A percentile compares a stretch with the other conserved stretches of the same genome.
Conservation (phyloP, 2,797 vertebrate species). For the Sebastes iracundus region DNA sequence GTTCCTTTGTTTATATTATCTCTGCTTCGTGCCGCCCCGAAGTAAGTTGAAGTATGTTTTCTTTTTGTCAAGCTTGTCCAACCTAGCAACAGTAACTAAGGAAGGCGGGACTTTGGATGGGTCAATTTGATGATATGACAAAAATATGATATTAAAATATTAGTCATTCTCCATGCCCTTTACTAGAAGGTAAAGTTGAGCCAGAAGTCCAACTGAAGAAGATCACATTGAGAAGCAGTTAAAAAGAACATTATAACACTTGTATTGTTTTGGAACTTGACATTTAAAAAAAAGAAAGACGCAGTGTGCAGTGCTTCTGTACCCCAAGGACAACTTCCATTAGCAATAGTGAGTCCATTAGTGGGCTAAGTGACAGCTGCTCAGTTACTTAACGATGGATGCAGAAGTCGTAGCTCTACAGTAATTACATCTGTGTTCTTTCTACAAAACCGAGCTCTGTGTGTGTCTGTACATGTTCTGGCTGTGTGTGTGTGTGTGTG, state of each 20-base stretch:
- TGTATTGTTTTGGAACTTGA: constrained; percentile 3
- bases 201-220: not conserved
- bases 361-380: constrained; percentile 66
- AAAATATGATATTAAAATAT: not conserved
- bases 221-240: not conserved
- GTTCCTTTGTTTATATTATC: too few relatives aligned
- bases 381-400: constrained; percentile 55
- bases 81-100: too few relatives aligned
- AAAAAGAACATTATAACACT: not conserved
- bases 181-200: not conserved
- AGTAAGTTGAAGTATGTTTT: too few relatives aligned
- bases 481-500: constrained; percentile 3
- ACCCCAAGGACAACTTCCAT: constrained; percentile 60
- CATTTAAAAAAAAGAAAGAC: constrained; percentile 10
- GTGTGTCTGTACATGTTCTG: constrained; percentile 20
- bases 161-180: not conserved
- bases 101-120: too few relatives aligned
- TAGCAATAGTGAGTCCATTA: constrained; percentile 68
- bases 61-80: too few relatives aligned
- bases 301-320: not conserved
- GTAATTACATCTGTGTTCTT: constrained; percentile 54
- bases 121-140: not conserved
- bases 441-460: constrained; percentile 7
- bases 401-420: constrained; percentile 51
- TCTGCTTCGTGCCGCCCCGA: too few relatives aligned